These are phyloP conservation scores for Platycercus adscitus DNA, from an alignment of 2,113 vertebrate species.

Conservation along the genomic window DNA sequence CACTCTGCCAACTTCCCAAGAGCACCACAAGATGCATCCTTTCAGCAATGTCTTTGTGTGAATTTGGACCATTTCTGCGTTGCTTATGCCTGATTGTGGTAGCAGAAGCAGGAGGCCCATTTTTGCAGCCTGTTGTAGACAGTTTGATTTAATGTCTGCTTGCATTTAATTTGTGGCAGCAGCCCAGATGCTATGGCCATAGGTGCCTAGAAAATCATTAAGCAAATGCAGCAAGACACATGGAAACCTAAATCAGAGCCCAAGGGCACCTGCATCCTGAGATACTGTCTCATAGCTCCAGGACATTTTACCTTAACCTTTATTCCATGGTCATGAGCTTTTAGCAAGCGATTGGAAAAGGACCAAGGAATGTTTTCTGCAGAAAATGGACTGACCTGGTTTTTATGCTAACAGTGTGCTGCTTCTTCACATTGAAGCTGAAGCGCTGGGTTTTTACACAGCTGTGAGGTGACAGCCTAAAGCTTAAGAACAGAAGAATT, in stretches of 20 bases:
- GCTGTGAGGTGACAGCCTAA: slow-evolving; percentile 46
- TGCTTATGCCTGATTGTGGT: background rate
- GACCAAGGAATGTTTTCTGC: slow-evolving; percentile 25
- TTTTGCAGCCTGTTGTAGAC: slow-evolving; percentile 18
- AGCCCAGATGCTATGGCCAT: slow-evolving; percentile 65
- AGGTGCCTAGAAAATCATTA: slow-evolving; percentile 63
- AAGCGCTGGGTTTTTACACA: slow-evolving; percentile 22
- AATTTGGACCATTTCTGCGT: background rate
- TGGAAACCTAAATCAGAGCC: slow-evolving; percentile 58
- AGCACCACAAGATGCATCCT: background rate
- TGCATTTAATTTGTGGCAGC: slow-evolving; percentile 65
- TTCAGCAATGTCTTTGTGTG: background rate
- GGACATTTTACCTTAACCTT: slow-evolving; percentile 52
- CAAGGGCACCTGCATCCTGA: slow-evolving; percentile 59
- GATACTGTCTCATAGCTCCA: slow-evolving; percentile 33
- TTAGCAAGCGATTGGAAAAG: background rate
- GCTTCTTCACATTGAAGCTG: background rate
- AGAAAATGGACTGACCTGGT: slow-evolving; percentile 54
- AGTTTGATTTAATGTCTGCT: slow-evolving; percentile 61
- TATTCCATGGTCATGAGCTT: slow-evolving; percentile 37
- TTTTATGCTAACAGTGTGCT: slow-evolving; percentile 27
- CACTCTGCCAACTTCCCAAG: background rate
- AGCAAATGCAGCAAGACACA: slow-evolving; percentile 65
- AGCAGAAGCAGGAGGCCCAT: background rate
- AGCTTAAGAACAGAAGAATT: slow-evolving; percentile 7